A percentile compares a stretch with the other conserved stretches of the same genome.
Evolutionary conservation across 2,888 invertebrate genomes (phyloP).

Genomic region (Daptonema setosum): DNA sequence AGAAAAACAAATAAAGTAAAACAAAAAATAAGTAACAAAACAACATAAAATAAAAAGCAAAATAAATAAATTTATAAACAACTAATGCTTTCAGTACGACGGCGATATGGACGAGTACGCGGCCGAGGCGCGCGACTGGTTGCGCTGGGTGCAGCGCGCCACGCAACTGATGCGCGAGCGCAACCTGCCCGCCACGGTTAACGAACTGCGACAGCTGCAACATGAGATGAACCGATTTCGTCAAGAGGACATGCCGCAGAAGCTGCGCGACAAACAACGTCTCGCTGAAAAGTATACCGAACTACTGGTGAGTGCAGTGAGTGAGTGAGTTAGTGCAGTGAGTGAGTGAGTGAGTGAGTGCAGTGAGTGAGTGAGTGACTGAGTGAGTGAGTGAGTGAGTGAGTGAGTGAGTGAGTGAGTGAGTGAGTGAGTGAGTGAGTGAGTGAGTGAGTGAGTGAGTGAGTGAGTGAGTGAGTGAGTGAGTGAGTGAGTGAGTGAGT

Average conservation of each 20-base stretch:
- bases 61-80: too few species aligned
- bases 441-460: too few species aligned
- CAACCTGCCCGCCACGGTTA: conserved; percentile 11
- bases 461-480: too few species aligned
- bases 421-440: too few species aligned
- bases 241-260: conserved; percentile 73
- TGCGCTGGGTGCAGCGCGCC: conserved; percentile 17
- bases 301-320: conserved; percentile 26
- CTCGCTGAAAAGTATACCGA: conserved; percentile 54
- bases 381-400: neutral
- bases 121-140: conserved; percentile 19
- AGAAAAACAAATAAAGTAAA: too few species aligned
- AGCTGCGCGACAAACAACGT: conserved; percentile 68
- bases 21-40: too few species aligned
- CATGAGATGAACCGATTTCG: conserved; percentile 76
- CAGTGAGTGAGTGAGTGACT: too few species aligned
- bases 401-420: neutral
- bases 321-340: too few species aligned
- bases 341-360: too few species aligned
- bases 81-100: conserved; percentile 16
- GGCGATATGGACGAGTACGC: conserved; percentile 17
- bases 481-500: too few species aligned
- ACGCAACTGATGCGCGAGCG: conserved; percentile 18
- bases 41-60: too few species aligned
- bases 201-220: conserved; percentile 35